These are phyloP conservation scores for Oppia nitens DNA, from an alignment of 1,140 invertebrate genomes.

Conservation along the genomic window DNA sequence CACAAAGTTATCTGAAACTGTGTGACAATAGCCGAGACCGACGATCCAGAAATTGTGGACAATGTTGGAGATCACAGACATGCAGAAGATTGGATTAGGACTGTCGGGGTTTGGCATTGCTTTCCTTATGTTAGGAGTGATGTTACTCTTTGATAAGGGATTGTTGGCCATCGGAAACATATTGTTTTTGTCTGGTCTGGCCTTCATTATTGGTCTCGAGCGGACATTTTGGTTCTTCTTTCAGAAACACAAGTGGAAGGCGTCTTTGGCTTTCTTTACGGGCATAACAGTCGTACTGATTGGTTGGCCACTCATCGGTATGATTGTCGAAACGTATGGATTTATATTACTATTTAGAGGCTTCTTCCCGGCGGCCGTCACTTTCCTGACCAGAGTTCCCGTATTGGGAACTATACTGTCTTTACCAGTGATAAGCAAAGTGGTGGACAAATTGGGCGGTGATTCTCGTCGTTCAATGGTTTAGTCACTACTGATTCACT, in stretches of 20 bases:
- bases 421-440: conserved; percentile 40
- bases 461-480: conserved; percentile 20
- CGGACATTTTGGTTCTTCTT: conserved; percentile 96
- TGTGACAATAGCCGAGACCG: background rate
- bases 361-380: conserved; percentile 46
- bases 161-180: conserved; percentile 97
- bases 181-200: conserved; percentile 82
- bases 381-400: conserved; percentile 43
- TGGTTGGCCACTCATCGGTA: conserved; percentile 89
- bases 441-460: conserved; percentile 24
- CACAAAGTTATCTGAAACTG: no score
- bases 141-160: conserved; percentile 93
- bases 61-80: conserved; percentile 35
- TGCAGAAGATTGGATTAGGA: conserved; percentile 66
- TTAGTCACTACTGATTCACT: conserved; percentile 10
- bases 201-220: conserved; percentile 88
- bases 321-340: conserved; percentile 74
- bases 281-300: conserved; percentile 86
- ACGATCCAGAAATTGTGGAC: no score
- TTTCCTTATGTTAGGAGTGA: conserved; percentile 83
- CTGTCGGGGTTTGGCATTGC: conserved; percentile 86
- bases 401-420: conserved; percentile 40
- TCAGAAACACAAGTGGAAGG: conserved; percentile 88
- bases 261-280: conserved; percentile 76
- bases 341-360: conserved; percentile 44